These are phyloP conservation scores for Porites cylindrica DNA, from an alignment of 92 coral and sea anemone species.

Conservation along the genomic window DNA sequence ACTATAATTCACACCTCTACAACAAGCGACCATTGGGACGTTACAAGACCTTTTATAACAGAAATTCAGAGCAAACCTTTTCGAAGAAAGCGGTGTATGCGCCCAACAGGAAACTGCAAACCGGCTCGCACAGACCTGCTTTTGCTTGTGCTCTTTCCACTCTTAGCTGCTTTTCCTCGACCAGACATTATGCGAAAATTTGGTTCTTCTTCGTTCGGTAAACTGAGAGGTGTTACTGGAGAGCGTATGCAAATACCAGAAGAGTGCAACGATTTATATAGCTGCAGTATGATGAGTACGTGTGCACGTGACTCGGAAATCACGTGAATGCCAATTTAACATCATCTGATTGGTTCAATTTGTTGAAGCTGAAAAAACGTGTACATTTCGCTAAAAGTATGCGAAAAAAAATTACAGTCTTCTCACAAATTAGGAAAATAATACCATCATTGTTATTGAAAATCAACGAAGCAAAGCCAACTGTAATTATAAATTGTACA, in stretches of 20 bases:
- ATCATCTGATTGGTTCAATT: too few species aligned
- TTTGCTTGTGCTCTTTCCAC: conserved; percentile 48
- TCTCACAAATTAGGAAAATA: too few species aligned
- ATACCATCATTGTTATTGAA: too few species aligned
- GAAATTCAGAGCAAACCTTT: conserved; percentile 47
- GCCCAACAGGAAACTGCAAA: conserved; percentile 74
- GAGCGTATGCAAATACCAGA: conserved; percentile 9
- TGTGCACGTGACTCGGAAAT: too few species aligned
- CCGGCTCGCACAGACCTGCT: conserved; percentile 70
- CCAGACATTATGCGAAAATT: conserved; percentile 59
- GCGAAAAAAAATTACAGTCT: too few species aligned
- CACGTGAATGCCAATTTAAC: too few species aligned
- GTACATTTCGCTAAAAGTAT: too few species aligned
- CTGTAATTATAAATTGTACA: too few species aligned
- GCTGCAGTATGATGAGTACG: background rate
- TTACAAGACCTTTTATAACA: background rate
- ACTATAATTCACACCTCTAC: background rate
- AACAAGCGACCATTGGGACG: background rate
- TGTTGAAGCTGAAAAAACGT: too few species aligned
- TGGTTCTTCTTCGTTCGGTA: background rate
- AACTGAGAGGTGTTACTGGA: background rate
- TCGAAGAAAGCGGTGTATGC: conserved; percentile 78
- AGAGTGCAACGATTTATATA: background rate
- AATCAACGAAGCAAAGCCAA: too few species aligned
- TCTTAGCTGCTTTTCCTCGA: conserved; percentile 63